A percentile compares a stretch with the other conserved stretches of the same genome.
These are phyloP conservation scores for Salpingus planirostris DNA, from an alignment of 2,888 invertebrate genomes.

Conservation along the genomic window DNA sequence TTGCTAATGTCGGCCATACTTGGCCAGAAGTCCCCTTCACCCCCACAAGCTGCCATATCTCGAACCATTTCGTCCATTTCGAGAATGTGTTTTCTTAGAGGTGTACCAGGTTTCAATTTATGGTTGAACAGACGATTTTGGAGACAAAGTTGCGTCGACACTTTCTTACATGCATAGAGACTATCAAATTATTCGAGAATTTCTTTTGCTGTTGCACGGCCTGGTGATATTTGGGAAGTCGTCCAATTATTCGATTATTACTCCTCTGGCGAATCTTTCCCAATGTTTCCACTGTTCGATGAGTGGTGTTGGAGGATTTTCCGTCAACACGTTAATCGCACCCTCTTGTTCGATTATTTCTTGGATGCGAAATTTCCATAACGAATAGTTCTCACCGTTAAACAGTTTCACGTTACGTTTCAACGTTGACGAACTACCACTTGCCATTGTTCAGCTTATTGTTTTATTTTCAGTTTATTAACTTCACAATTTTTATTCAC, in stretches of 20 bases:
- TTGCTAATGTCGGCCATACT: no score
- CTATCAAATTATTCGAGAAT: conserved; percentile 12
- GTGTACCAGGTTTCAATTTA: conserved; percentile 10
- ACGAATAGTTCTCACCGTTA: conserved; percentile 12
- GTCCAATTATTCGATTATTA: conserved; percentile 13
- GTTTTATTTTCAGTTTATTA: background rate
- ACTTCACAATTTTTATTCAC: conserved; percentile 3
- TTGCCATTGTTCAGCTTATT: conserved; percentile 11
- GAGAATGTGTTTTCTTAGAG: conserved; percentile 2
- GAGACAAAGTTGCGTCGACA: conserved; percentile 12
- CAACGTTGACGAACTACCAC: conserved; percentile 6
- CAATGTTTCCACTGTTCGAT: conserved; percentile 12
- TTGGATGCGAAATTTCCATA: conserved; percentile 12
- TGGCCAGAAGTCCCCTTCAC: no score
- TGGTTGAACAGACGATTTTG: conserved; percentile 12
- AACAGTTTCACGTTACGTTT: conserved; percentile 14
- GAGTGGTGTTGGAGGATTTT: conserved; percentile 7
- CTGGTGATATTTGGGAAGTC: conserved; percentile 3
- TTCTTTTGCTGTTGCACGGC: conserved; percentile 10
- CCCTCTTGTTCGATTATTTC: conserved; percentile 12
- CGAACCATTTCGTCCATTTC: conserved; percentile 14
- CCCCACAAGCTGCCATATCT: conserved; percentile 10
- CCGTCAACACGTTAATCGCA: conserved; percentile 10
- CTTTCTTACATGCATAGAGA: conserved; percentile 11
- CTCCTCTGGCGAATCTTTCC: conserved; percentile 10